Evolutionary conservation across 2,797 vertebrate genomes (phyloP).

Genomic region (Champsocephalus gunnari): DNA sequence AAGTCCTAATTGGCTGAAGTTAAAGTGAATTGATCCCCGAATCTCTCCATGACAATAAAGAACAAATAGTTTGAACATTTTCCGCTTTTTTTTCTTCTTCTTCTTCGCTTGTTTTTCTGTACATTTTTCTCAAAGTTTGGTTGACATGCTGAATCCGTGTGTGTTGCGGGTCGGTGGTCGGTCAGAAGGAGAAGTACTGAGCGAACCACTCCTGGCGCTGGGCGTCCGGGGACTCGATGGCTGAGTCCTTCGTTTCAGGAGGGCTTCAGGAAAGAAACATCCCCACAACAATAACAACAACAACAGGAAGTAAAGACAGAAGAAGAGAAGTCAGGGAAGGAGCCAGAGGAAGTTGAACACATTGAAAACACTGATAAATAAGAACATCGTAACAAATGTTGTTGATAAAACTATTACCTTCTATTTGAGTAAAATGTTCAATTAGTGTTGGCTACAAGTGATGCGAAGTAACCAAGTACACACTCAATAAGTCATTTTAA

Average conservation of each 20-base stretch:
- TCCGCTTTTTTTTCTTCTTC: conserved; percentile 49
- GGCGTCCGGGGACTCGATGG: conserved; percentile 91
- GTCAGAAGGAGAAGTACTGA: conserved; percentile 99
- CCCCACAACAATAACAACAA: conserved; percentile 8
- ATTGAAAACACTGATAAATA: neutral
- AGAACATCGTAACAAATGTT: too few species aligned
- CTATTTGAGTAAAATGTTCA: too few species aligned
- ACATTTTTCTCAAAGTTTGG: conserved; percentile 67
- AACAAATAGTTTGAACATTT: conserved; percentile 76
- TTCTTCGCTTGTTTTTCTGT: conserved; percentile 29
- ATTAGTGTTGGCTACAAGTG: too few species aligned
- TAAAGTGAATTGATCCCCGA: conserved; percentile 58
- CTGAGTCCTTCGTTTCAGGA: conserved; percentile 94
- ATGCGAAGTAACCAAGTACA: too few species aligned
- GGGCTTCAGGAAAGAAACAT: conserved; percentile 83
- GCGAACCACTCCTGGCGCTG: conserved; percentile 99
- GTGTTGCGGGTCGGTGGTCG: conserved; percentile 75
- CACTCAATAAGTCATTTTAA: too few species aligned
- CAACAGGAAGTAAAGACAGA: conserved; percentile 16
- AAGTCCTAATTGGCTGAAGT: conserved; percentile 35
- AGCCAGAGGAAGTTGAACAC: neutral
- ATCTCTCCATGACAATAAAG: conserved; percentile 74
- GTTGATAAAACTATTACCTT: too few species aligned
- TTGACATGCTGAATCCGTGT: conserved; percentile 89
- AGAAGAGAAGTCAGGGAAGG: conserved; percentile 38